Evolutionary conservation across 2,888 invertebrate genomes (phyloP), one percentile per base, ranked within the genome.

Genomic region (Callyntrura sp.): DNA sequence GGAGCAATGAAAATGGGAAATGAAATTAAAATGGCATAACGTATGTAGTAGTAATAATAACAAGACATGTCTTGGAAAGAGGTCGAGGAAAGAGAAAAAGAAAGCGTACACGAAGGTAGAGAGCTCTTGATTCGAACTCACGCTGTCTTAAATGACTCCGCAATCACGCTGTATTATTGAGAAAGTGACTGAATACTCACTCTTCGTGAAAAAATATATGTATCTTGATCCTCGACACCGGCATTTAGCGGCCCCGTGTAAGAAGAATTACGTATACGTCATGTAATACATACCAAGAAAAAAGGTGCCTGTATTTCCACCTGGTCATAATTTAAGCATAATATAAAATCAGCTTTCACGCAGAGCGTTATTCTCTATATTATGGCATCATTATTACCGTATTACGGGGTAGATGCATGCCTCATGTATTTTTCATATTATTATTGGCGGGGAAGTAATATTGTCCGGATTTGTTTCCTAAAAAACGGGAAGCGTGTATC

Each of bases 201-300:
- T n/a, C n/a, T n/a, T n/a, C n/a, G 25, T 11, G 11, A 51, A 51
- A 65, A 28, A 65, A 65, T 35, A 60, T 60, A 73, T 43, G 68
- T 70, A 70, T 73, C 73, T 73, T 73, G 73, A 73, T 73, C 48
- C 73, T 48, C 48, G 73, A 48, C 73, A 73, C 73, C 73, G 20
- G 48, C 23, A 73, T 73, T 73, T 73, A 73, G 48, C 20, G 20
- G 23, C 23, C 20, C 9, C 0, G 48, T 45, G 11, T 73, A 73
- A 73, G 60, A 35, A 35, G 35, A 35, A 35, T 4, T 35, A 35
- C 35, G 35, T 4, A 35, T 35, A 35, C 2, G 35, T 35, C 35
- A 35, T 35, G 35, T 35, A 35, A 35, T 60, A 60, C 3, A 48
- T 73, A 23, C 23, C 48, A 73, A 48, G 73, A 48, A 70, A 70